phyloP scores from a whole-genome alignment of 2,797 vertebrate genomes.

The Enoplosus armatus region DNA sequence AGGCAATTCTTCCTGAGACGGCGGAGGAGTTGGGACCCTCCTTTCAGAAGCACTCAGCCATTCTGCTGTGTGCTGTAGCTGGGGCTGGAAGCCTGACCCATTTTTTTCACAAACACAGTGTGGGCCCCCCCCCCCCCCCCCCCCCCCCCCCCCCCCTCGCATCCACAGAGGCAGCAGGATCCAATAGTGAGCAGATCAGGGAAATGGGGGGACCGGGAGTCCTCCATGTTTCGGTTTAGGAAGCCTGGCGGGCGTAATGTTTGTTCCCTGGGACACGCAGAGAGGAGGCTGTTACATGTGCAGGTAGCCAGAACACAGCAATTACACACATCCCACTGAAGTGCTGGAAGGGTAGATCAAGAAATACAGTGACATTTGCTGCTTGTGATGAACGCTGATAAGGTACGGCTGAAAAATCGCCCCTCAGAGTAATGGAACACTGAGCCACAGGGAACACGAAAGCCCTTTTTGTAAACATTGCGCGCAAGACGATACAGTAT shows the following conservation, averaged over 20 bases:
- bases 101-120: conserved; percentile 64
- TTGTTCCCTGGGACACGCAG: conserved; percentile 10
- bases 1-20: conserved; percentile 29
- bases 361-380: conserved; percentile 11
- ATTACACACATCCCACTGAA: background rate
- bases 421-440: background rate
- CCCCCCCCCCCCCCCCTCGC: background rate
- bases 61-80: conserved; percentile 57
- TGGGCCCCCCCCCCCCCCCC: conserved; percentile 1
- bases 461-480: conserved; percentile 33
- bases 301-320: background rate
- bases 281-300: conserved; percentile 4
- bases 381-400: conserved; percentile 6
- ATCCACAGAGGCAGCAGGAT: conserved; percentile 32
- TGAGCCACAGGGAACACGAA: background rate
- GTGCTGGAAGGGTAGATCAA: background rate
- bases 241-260: conserved; percentile 13
- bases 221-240: conserved; percentile 17
- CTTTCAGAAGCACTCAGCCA: conserved; percentile 65
- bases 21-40: conserved; percentile 35
- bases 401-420: background rate
- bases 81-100: conserved; percentile 73
- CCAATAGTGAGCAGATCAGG: conserved; percentile 39
- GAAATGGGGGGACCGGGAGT: background rate
- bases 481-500: conserved; percentile 11